phyloP scores from a whole-genome alignment of 2,888 invertebrate genomes.

The Anodontia alba region DNA sequence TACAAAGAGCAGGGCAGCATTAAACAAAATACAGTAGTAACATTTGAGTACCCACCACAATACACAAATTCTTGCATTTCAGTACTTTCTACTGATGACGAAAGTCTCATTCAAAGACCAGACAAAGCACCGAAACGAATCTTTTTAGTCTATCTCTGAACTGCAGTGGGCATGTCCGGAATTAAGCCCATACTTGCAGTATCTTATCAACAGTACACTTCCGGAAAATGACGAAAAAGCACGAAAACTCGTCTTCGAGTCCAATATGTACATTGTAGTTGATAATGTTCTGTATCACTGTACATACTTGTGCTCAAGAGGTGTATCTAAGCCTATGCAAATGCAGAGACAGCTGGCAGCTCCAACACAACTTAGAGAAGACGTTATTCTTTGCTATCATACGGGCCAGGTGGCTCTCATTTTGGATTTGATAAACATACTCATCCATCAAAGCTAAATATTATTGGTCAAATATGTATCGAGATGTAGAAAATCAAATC shows the following conservation, averaged over 20 bases:
- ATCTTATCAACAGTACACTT: slow-evolving; percentile 18
- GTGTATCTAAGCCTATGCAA: not conserved
- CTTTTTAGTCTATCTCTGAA: slow-evolving; percentile 10
- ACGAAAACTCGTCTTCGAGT: slow-evolving; percentile 19
- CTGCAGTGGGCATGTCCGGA: slow-evolving; percentile 43
- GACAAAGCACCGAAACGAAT: not conserved
- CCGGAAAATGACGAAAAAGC: slow-evolving; percentile 29
- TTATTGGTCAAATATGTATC: slow-evolving; percentile 35
- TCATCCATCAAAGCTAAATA: slow-evolving; percentile 29
- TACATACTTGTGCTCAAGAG: slow-evolving; percentile 11
- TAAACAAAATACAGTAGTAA: not conserved
- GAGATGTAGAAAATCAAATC: slow-evolving; percentile 31
- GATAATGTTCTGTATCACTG: slow-evolving; percentile 46
- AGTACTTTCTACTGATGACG: slow-evolving; percentile 39
- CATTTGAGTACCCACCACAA: not conserved
- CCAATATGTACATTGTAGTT: slow-evolving; percentile 29
- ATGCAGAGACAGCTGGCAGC: slow-evolving; percentile 30
- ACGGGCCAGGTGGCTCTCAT: slow-evolving; percentile 36
- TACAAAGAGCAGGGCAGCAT: not conserved
- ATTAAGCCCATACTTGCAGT: slow-evolving; percentile 27
- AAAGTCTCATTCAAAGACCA: not conserved
- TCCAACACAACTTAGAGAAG: slow-evolving; percentile 31
- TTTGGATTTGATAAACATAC: slow-evolving; percentile 29
- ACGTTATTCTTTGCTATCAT: slow-evolving; percentile 42
- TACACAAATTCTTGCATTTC: not conserved